Evolutionary conservation across 2,113 vertebrate genomes (phyloP), one percentile per base, ranked within the genome.

Genomic region (Corythornis madagascariensis): DNA sequence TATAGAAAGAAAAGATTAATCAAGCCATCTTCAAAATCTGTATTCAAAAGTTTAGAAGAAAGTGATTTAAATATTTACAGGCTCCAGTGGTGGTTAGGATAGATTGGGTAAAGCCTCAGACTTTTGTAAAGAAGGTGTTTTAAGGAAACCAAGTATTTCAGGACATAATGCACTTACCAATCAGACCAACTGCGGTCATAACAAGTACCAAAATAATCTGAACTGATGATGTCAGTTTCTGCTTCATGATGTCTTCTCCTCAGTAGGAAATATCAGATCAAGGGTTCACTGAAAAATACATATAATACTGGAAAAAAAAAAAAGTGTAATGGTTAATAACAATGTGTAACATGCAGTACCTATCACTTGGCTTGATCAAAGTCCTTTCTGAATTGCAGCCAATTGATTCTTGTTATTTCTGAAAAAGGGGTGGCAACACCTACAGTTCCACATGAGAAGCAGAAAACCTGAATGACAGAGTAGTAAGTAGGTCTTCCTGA

Each of bases 211-310:
- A 79, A 83, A 94, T 47, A 71, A 96, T 86, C 69, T 38, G 67
- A 80, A 71, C 15, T 31, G 86, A 74, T 73, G 93, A 81, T 74
- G 64, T 56, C 21, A 89, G 60, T 73, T 92, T 95, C 61, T 86
- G 72, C 93, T 88, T 95, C 97, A 98, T 98, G 82, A 84, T 88
- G 85, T 31, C 59, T 22, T 29, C 65, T 86, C 88, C 80, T 87
- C 60, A 24, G 52, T 24, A 59, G 63, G 93, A 78, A 95, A 26
- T 71, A 45, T 78, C 88, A 88, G 40, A 66, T 97, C 92, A 97
- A 88, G 70, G 53, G 48, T 42, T 96, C 73, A 57, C 98, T 98
- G 96, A 83, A 98, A 98, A 94, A 97, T 20, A 98, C 9, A 3
- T 38, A 38, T 38, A 38, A 38, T 38, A 38, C 38, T 4, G 38